These are phyloP conservation scores for Thalassaphorura encarpata DNA, from an alignment of 1,140 invertebrate genomes.

Conservation along the genomic window DNA sequence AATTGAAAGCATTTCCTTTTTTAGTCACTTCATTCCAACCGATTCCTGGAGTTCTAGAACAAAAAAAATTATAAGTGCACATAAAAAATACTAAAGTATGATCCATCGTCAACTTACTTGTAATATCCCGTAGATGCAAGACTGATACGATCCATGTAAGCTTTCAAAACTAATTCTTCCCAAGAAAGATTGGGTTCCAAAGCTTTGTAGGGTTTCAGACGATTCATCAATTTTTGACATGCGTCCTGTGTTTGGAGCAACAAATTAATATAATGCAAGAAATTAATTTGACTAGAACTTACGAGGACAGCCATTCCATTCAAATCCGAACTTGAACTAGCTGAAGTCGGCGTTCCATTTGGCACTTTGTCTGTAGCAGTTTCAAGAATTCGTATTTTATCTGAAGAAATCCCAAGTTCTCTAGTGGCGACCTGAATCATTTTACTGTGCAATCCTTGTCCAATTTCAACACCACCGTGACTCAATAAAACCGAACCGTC, in stretches of 20 bases:
- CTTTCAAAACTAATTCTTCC: slow-evolving; percentile 71
- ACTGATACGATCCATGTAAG: slow-evolving; percentile 67
- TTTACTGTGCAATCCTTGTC: slow-evolving; percentile 90
- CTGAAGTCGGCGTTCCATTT: slow-evolving; percentile 84
- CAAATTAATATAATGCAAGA: slow-evolving; percentile 29
- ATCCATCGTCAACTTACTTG: slow-evolving; percentile 34
- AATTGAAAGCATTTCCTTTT: slow-evolving; percentile 59
- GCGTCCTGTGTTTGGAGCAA: slow-evolving; percentile 50
- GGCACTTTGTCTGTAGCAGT: slow-evolving; percentile 88
- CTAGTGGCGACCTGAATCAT: slow-evolving; percentile 58
- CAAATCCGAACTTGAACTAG: slow-evolving; percentile 78
- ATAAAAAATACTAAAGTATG: not conserved
- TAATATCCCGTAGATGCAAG: slow-evolving; percentile 80
- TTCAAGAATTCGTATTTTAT: slow-evolving; percentile 65
- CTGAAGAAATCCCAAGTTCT: slow-evolving; percentile 52
- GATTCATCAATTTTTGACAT: slow-evolving; percentile 61
- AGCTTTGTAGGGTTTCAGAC: slow-evolving; percentile 65
- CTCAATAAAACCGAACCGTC: slow-evolving; percentile 84
- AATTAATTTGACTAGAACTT: slow-evolving; percentile 33
- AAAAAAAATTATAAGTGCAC: not conserved
- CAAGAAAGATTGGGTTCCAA: slow-evolving; percentile 66
- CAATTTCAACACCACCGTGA: slow-evolving; percentile 90
- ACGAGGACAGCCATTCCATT: slow-evolving; percentile 88
- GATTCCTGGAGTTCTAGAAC: not conserved
- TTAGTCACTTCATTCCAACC: slow-evolving; percentile 41